phyloP scores from a whole-genome alignment of 2,888 invertebrate genomes.

The Idaea biselata region DNA sequence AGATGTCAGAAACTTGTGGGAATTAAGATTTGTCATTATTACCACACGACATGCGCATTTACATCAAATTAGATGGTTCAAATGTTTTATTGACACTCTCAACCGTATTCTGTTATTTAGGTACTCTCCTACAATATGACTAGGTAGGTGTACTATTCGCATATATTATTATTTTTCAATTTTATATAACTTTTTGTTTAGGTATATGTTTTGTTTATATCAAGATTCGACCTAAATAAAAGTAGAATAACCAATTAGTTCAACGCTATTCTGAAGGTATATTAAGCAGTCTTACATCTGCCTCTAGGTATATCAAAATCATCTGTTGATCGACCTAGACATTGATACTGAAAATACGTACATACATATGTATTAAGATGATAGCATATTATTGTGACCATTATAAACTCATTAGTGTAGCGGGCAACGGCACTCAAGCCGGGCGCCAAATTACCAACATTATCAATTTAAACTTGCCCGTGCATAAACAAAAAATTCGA shows the following conservation, averaged over 20 bases:
- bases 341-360: slow-evolving; percentile 70
- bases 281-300: background rate
- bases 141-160: too few species aligned
- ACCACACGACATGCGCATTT: slow-evolving; percentile 2
- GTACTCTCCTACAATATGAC: too few species aligned
- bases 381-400: slow-evolving; percentile 73
- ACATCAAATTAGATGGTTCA: slow-evolving; percentile 5
- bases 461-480: slow-evolving; percentile 77
- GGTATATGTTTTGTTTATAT: too few species aligned
- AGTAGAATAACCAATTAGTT: background rate
- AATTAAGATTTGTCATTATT: slow-evolving; percentile 28
- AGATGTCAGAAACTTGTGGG: slow-evolving; percentile 30
- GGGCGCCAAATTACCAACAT: slow-evolving; percentile 79
- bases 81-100: slow-evolving; percentile 10
- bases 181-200: too few species aligned
- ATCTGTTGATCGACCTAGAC: slow-evolving; percentile 61
- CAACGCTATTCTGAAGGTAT: slow-evolving; percentile 1
- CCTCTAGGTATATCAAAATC: slow-evolving; percentile 8
- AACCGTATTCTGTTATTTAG: slow-evolving; percentile 1
- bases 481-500: slow-evolving; percentile 78
- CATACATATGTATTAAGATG: slow-evolving; percentile 49
- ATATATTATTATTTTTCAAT: too few species aligned
- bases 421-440: slow-evolving; percentile 75
- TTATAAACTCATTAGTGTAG: slow-evolving; percentile 80
- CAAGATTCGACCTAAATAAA: too few species aligned